Conservation (phyloP, 2,797 vertebrate genomes). For the Sebastes kiyomatsui region DNA sequence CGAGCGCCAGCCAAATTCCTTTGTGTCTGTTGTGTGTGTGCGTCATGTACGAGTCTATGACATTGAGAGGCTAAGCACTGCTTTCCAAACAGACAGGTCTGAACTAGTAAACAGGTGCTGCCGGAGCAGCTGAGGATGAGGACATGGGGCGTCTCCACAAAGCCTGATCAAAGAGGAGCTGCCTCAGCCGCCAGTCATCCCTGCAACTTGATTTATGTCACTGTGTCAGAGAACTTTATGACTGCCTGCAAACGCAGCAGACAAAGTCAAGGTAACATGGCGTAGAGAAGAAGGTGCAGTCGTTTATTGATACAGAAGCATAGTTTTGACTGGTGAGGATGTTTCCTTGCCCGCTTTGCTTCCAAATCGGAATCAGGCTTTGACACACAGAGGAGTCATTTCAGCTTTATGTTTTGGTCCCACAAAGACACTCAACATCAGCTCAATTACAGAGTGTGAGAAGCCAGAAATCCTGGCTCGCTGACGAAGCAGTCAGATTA, state of each 20-base stretch:
- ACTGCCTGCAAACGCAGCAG: constrained; percentile 51
- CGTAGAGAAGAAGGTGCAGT: neutral
- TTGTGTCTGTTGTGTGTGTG: constrained; percentile 60
- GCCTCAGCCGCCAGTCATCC: constrained; percentile 76
- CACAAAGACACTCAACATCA: constrained; percentile 54
- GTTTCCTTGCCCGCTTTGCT: constrained; percentile 3
- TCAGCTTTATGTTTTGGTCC: constrained; percentile 31
- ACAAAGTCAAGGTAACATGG: constrained; percentile 35
- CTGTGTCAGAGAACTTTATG: constrained; percentile 70
- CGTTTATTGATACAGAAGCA: neutral
- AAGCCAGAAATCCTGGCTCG: constrained; percentile 37
- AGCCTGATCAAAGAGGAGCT: constrained; percentile 81
- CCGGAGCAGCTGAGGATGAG: constrained; percentile 78
- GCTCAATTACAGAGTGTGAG: constrained; percentile 41
- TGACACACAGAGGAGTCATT: constrained; percentile 36
- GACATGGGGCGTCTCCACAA: constrained; percentile 77
- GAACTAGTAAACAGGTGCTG: constrained; percentile 84
- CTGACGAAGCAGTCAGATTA: constrained; percentile 38
- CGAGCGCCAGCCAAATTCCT: constrained; percentile 57
- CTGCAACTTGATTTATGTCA: constrained; percentile 78
- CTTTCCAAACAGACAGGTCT: constrained; percentile 78
- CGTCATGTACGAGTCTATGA: constrained; percentile 63
- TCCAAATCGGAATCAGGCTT: constrained; percentile 20
- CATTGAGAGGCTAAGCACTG: constrained; percentile 59
- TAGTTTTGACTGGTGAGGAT: neutral